These are phyloP conservation scores for Subacronicta megacephala DNA, from an alignment of 2,888 invertebrate genomes.

Conservation along the genomic window DNA sequence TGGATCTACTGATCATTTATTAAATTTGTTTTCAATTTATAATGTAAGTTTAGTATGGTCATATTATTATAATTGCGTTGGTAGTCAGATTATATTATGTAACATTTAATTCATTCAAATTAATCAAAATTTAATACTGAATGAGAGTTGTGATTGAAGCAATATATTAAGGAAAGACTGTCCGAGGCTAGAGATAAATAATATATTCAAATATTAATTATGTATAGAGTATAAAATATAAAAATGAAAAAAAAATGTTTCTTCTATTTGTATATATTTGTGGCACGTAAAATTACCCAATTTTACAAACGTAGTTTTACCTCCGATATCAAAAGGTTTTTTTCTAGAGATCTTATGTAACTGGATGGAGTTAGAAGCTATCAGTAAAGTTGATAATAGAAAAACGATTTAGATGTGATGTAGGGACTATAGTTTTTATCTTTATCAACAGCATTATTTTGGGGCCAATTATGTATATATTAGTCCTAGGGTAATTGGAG, in stretches of 20 bases:
- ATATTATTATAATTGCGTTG: conserved; percentile 14
- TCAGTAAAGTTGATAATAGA: conserved; percentile 34
- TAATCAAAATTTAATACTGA: conserved; percentile 61
- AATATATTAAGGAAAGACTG: conserved; percentile 82
- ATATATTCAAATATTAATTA: conserved; percentile 63
- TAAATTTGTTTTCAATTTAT: background rate
- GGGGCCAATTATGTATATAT: conserved; percentile 82
- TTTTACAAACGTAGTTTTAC: conserved; percentile 14
- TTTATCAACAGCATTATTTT: conserved; percentile 68
- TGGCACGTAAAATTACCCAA: conserved; percentile 39
- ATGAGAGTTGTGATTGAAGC: conserved; percentile 78
- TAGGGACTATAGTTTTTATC: conserved; percentile 46
- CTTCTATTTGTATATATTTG: conserved; percentile 57
- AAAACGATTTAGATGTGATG: conserved; percentile 57
- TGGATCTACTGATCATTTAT: conserved; percentile 6
- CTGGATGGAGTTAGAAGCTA: conserved; percentile 22
- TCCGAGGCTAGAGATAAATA: conserved; percentile 75
- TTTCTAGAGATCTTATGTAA: conserved; percentile 13
- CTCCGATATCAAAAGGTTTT: conserved; percentile 26
- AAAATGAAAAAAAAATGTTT: conserved; percentile 42
- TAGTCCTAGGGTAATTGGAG: conserved; percentile 64
- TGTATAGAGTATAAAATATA: conserved; percentile 54
- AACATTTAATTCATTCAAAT: conserved; percentile 44
- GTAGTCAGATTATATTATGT: conserved; percentile 39
- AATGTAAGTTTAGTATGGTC: background rate